Base-by-base conservation (phyloP, 53 echinoderm and acorn worm genomes). In the Holothuria scabra region DNA sequence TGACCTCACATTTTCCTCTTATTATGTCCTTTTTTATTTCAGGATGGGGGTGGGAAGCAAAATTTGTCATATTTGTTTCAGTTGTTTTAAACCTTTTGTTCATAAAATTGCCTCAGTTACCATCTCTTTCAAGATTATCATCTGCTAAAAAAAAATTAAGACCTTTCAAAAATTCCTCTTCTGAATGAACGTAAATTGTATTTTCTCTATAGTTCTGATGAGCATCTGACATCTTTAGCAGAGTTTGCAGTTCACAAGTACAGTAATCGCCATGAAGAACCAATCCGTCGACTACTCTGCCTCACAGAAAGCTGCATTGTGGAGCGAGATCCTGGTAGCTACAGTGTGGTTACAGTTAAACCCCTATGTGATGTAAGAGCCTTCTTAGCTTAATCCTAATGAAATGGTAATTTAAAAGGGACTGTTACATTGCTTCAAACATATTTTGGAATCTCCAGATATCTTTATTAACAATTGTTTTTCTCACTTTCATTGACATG, bases 281-380 rank as follows among this genome's bases (percentile, higher is more conserved):
- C 99, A 26, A 84, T 87, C 33, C 86, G 88, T 65, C 84, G 99
- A n/a, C 83, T 99, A 8, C 80, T 99, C 20, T 94, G 94, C 64
- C 86, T 99, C 66, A 99, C 99, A n/a, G 99, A 97, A 80, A 97
- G 94, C 5, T 97, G 99, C 79, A 90, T 97, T 46, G 99, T 97
- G 48, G 99, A 97, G 67, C 86, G 99, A 59, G 99, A 97, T 67
- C 99, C 99, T 13, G 92, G 92, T 33, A 97, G 94, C 89, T 97
- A 97, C 84, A 92, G 82, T 71, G 91, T 94, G 26, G 86, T 97
- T 8, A 92, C 99, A 3, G 86, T 94, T 61, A 92, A 97, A 81
- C 99, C 99, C 26, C 87, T 97, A 1, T 90, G 92, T 84, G 94
- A 97, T 83, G 99, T 97, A 86, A 97, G 94, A 65, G 41, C 22